Evolutionary conservation across 2,797 vertebrate genomes (phyloP).

Genomic region (Microctenopoma stevenorrisi): DNA sequence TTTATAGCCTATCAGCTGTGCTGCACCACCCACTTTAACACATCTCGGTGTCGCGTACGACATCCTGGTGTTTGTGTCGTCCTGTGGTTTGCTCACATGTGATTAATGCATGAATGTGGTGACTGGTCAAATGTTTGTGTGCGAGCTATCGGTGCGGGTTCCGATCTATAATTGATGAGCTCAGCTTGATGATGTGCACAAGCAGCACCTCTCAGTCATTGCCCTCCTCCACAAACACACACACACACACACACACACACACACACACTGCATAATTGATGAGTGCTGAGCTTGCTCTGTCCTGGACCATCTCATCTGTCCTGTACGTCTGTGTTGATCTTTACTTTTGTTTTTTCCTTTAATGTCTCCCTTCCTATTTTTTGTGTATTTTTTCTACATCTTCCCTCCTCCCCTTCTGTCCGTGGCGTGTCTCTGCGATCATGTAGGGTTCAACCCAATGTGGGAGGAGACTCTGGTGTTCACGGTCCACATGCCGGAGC

Average conservation of each 20-base stretch:
- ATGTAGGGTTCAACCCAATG: conserved; percentile 95
- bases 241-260: conserved; percentile 19
- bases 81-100: conserved; percentile 13
- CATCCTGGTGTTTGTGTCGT: neutral
- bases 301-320: conserved; percentile 9
- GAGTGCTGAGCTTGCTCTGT: conserved; percentile 51
- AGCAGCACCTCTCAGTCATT: conserved; percentile 52
- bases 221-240: neutral
- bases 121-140: neutral
- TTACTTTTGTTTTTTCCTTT: neutral
- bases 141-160: conserved; percentile 19
- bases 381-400: neutral
- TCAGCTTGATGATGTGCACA: conserved; percentile 39
- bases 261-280: conserved; percentile 70
- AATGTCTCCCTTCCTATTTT: conserved; percentile 12
- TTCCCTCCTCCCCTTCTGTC: neutral
- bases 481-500: conserved; percentile 93
- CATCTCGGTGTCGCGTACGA: neutral
- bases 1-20: no score
- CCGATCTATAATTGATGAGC: conserved; percentile 68
- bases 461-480: conserved; percentile 99
- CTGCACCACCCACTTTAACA: no score
- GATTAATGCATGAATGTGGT: conserved; percentile 10
- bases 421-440: neutral
- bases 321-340: conserved; percentile 7